Percentiles rank a stretch among this genome's conserved stretches.
phyloP scores from a whole-genome alignment of 2,113 vertebrate species.

The Cryptotis parvus region DNA sequence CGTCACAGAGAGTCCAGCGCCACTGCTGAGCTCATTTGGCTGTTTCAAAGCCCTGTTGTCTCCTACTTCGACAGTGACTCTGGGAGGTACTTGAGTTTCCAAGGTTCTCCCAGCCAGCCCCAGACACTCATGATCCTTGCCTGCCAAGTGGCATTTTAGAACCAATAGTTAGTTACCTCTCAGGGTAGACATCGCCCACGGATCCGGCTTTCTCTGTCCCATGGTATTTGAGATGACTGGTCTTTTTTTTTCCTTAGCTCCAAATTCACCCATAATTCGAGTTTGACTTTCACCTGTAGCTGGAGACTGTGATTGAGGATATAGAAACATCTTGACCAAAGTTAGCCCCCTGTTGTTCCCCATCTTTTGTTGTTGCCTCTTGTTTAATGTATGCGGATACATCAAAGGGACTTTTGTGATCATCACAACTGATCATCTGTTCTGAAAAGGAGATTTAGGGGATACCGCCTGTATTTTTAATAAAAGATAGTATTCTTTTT shows the following conservation, averaged over 20 bases:
- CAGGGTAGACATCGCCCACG: background rate
- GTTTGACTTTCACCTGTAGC: slow-evolving; percentile 10
- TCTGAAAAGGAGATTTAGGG: background rate
- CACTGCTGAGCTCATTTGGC: background rate
- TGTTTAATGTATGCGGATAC: background rate
- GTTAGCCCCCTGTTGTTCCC: background rate
- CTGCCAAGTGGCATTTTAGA: background rate
- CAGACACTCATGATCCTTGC: background rate
- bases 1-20: background rate
- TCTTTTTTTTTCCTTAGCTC: slow-evolving; percentile 19
- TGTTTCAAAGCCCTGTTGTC: background rate
- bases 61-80: background rate
- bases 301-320: background rate
- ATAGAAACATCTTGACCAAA: background rate
- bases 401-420: background rate
- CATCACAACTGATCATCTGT: background rate
- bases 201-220: background rate
- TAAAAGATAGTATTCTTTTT: slow-evolving; percentile 17
- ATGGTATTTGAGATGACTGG: background rate
- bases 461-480: background rate
- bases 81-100: background rate
- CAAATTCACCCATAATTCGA: background rate
- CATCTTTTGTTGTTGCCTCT: background rate
- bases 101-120: background rate
- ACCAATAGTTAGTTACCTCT: background rate